Conservation (phyloP, 2,797 vertebrate genomes). For the Crypturellus tataupa region DNA sequence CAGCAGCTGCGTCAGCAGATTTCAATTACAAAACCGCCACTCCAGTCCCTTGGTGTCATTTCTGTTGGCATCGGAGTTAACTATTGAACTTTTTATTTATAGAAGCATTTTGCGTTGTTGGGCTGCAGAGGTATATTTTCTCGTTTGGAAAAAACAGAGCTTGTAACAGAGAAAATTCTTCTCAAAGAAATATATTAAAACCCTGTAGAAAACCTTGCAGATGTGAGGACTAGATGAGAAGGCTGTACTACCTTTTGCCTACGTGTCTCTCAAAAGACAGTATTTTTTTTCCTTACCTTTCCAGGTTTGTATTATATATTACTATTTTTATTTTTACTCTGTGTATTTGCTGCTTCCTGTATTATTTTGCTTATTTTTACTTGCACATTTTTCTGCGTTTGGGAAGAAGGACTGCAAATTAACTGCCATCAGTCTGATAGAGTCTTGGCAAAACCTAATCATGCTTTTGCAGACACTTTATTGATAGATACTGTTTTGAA, state of each 20-base stretch:
- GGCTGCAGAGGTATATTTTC: conserved; percentile 23
- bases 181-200: background rate
- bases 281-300: background rate
- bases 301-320: background rate
- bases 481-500: background rate
- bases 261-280: background rate
- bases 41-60: conserved; percentile 57
- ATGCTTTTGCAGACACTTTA: background rate
- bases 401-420: conserved; percentile 20
- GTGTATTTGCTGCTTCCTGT: background rate
- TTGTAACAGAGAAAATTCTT: background rate
- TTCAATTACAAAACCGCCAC: conserved; percentile 55
- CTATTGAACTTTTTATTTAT: conserved; percentile 71
- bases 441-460: background rate
- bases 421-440: accelerated
- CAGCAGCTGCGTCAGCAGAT: conserved; percentile 72
- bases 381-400: background rate
- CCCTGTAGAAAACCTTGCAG: background rate
- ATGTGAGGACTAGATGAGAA: background rate
- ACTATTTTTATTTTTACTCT: background rate
- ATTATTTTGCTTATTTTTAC: too few relatives aligned
- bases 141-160: background rate
- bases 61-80: conserved; percentile 57
- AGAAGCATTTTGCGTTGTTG: conserved; percentile 22
- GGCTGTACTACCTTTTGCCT: background rate